phyloP scores from a whole-genome alignment of 53 echinoderm and acorn worm species.

The Astropecten irregularis region DNA sequence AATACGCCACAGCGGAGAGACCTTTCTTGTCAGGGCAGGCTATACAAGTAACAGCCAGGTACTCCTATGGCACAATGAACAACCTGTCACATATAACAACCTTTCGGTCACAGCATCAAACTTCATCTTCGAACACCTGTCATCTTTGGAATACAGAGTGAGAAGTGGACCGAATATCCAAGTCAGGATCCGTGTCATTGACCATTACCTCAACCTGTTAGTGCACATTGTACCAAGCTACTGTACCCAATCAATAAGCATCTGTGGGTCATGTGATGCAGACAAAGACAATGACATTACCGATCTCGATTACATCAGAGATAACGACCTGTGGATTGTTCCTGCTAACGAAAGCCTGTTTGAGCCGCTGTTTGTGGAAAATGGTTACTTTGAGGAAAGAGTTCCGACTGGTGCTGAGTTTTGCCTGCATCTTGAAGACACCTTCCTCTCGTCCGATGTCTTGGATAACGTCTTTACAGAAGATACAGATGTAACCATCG shows the following conservation, averaged over 20 bases:
- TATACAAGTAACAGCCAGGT: conserved; percentile 62
- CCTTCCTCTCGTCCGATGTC: conserved; percentile 68
- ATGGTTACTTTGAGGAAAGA: conserved; percentile 61
- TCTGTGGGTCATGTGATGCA: conserved; percentile 90
- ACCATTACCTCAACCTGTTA: conserved; percentile 63
- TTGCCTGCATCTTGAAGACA: conserved; percentile 62
- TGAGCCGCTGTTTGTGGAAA: conserved; percentile 50
- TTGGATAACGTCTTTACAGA: conserved; percentile 63
- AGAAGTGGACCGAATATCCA: conserved; percentile 13
- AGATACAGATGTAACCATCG: conserved; percentile 63
- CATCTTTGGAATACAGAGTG: conserved; percentile 64
- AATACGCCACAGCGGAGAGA: conserved; percentile 43
- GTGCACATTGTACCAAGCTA: conserved; percentile 27
- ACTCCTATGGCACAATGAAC: conserved; percentile 69
- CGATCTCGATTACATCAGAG: conserved; percentile 25
- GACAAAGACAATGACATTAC: conserved; percentile 73
- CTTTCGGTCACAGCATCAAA: conserved; percentile 19
- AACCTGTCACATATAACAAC: conserved; percentile 34
- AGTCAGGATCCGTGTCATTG: conserved; percentile 58
- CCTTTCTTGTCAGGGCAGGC: conserved; percentile 66
- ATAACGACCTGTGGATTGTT: conserved; percentile 55
- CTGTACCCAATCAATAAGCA: conserved; percentile 54
- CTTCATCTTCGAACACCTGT: conserved; percentile 50
- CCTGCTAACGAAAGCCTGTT: conserved; percentile 58
- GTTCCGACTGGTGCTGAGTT: conserved; percentile 67